Evolutionary conservation across 2,797 vertebrate genomes (phyloP).

Genomic region (Coendou prehensilis): DNA sequence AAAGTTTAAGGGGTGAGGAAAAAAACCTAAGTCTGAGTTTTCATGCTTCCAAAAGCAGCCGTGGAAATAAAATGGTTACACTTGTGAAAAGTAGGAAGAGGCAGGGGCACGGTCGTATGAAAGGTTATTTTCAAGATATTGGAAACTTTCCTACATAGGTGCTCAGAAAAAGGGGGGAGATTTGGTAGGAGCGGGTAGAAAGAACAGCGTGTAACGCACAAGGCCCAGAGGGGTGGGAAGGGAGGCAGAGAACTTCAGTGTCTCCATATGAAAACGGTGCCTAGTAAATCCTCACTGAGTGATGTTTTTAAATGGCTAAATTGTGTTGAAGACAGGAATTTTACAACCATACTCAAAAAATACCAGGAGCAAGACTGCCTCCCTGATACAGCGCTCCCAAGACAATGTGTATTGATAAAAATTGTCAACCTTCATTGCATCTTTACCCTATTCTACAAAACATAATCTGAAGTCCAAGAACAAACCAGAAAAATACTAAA

Average conservation of each 20-base stretch:
- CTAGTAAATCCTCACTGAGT: not conserved
- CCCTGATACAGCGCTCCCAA: not conserved
- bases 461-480: not conserved
- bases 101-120: not conserved
- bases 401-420: not conserved
- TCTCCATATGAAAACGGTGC: not conserved
- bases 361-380: not conserved
- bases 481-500: not conserved
- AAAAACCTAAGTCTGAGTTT: not conserved
- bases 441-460: not conserved
- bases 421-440: not conserved
- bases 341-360: not conserved
- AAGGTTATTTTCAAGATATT: not conserved
- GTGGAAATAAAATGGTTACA: not conserved
- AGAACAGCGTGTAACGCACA: not conserved
- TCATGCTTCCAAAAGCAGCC: not conserved
- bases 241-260: not conserved
- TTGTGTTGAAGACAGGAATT: slow-evolving; percentile 21
- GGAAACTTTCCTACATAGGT: not conserved
- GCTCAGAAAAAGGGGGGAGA: not conserved
- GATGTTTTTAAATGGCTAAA: not conserved
- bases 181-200: not conserved
- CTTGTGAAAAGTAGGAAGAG: not conserved
- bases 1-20: not conserved
- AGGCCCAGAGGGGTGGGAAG: not conserved